These are phyloP conservation scores for Peromyscus attwateri DNA, from an alignment of 2,797 vertebrate genomes.

Conservation along the genomic window DNA sequence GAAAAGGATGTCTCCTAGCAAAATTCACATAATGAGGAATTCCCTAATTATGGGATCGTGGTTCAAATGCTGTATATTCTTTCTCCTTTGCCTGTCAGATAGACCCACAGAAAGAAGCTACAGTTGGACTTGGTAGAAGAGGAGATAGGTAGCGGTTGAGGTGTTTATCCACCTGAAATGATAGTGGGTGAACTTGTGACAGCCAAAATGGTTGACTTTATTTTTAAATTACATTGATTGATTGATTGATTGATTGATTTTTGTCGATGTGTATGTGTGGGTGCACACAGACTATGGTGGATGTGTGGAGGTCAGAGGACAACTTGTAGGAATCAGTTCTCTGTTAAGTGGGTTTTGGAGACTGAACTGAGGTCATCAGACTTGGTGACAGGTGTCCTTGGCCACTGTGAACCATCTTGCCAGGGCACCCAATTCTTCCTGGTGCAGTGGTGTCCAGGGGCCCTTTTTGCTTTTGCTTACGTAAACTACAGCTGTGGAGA, in stretches of 20 bases:
- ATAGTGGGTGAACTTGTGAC: background rate
- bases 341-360: background rate
- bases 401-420: background rate
- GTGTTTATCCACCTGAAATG: background rate
- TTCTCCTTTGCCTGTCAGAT: background rate
- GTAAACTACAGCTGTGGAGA: background rate
- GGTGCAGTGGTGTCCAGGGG: background rate
- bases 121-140: background rate
- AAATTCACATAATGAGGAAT: background rate
- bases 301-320: background rate
- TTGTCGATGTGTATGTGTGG: background rate
- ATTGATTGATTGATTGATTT: background rate
- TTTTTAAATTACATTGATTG: no score
- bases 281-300: background rate
- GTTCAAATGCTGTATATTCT: background rate
- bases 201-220: no score
- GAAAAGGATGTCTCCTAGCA: background rate
- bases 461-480: background rate
- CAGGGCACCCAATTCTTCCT: background rate
- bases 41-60: background rate
- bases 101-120: background rate
- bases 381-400: background rate
- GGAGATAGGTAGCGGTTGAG: background rate
- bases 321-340: background rate
- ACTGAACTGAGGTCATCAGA: background rate